Evolutionary conservation across 2,113 vertebrate genomes (phyloP), one percentile per base, ranked within the genome.

Genomic region (Fregata magnificens): DNA sequence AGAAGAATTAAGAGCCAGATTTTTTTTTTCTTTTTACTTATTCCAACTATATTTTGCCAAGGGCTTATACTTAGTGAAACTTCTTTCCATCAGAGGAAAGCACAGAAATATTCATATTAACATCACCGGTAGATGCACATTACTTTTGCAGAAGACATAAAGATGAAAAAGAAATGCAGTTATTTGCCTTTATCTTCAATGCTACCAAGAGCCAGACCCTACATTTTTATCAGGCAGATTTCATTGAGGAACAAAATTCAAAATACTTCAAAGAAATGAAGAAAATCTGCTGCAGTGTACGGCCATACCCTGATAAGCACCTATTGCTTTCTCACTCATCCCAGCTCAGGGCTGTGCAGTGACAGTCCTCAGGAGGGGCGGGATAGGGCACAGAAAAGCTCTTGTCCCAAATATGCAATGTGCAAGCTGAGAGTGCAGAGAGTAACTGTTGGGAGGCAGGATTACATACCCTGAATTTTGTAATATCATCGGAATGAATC

Each of bases 371-470:
- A 8, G 15, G 17, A 56, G n/a, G 14, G 44, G 9, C 4, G 10
- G 66, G 80, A 13, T 2, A 20, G 36, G 44, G 34, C 50, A 49
- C 16, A 16, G 38, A 14, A 38, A 19, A 49, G 29, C 49, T 32
- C 36, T 6, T 3, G 17, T 3, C 49, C 49, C 14, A 1, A 38
- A 18, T 0, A 7, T 0, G 7, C 28, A 7, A 3, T 1, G 7
- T 9, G 45, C 25, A 52, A 44, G n/a, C 38, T 47, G 17, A 14
- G 16, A 25, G 22, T 12, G 62, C 50, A 52, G 9, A 13, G 28
- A 20, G 52, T 1, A 40, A 2, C 40, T 67, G 38, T 1, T 17
- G 38, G 56, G 31, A n/a, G 55, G 67, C 15, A 31, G n/a, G 25
- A 7, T n/a, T 42, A 8, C n/a, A 18, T 4, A 3, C 13, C 16